Percentiles rank a stretch among this genome's conserved stretches.
These are phyloP conservation scores for Paramacrobiotus metropolitanus DNA, from an alignment of 1,140 invertebrate genomes.

Conservation along the genomic window DNA sequence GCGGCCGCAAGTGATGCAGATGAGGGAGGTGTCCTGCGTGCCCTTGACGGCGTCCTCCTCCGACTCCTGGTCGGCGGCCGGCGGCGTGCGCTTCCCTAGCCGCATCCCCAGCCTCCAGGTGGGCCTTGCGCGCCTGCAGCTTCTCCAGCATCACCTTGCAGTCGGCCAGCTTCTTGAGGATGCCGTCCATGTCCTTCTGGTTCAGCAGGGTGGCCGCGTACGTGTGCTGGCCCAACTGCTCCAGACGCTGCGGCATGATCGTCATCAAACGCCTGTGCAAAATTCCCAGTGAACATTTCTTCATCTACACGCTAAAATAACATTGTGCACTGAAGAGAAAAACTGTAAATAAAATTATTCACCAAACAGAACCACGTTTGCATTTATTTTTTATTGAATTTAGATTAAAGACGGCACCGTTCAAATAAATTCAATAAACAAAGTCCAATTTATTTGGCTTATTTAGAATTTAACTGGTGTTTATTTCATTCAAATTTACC, in stretches of 20 bases:
- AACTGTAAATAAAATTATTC: no score
- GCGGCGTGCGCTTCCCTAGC: conserved; percentile 36
- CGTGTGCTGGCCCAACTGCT: conserved; percentile 13
- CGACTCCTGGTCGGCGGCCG: conserved; percentile 36
- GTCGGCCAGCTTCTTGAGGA: conserved; percentile 37
- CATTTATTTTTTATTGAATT: no score
- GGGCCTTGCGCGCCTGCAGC: neutral
- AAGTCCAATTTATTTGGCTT: no score
- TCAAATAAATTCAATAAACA: no score
- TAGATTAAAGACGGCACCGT: no score
- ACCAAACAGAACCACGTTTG: no score
- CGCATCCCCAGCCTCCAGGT: conserved; percentile 54
- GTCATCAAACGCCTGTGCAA: neutral
- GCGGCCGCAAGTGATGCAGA: conserved; percentile 88
- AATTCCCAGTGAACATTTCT: no score
- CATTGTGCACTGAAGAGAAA: no score
- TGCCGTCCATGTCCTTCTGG: conserved; percentile 49
- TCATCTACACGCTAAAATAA: no score
- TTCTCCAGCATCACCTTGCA: neutral
- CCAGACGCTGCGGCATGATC: neutral
- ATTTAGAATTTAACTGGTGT: no score
- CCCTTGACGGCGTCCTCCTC: conserved; percentile 47
- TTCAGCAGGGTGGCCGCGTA: conserved; percentile 67
- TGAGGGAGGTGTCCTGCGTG: no score
- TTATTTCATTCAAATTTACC: no score